Conservation (phyloP, 2,888 invertebrate genomes). For the Luperina nickerlii region DNA sequence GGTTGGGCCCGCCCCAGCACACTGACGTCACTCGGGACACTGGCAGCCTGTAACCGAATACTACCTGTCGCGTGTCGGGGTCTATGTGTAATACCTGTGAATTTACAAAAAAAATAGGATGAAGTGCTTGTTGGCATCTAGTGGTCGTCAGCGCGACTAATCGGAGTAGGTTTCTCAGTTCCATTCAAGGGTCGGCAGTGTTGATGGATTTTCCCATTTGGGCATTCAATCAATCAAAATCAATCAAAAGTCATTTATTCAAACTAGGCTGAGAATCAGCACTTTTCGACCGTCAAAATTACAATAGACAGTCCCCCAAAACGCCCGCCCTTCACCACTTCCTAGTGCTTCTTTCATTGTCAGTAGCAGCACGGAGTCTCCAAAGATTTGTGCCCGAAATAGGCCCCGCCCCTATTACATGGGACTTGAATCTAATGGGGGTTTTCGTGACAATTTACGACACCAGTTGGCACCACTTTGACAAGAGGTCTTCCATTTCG, state of each 20-base stretch:
- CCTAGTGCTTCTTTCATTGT: not conserved
- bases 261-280: too few relatives aligned
- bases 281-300: too few relatives aligned
- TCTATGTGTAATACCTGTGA: conserved; percentile 90
- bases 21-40: conserved; percentile 91
- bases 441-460: too few relatives aligned
- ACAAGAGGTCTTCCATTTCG: too few relatives aligned
- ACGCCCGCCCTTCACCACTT: too few relatives aligned
- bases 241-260: too few relatives aligned
- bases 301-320: too few relatives aligned
- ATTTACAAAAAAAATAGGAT: too few relatives aligned
- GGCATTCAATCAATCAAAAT: too few relatives aligned
- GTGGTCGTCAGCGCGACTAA: not conserved
- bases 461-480: too few relatives aligned
- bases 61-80: conserved; percentile 86
- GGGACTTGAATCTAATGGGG: not conserved
- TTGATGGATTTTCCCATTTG: not conserved
- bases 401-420: not conserved
- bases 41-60: conserved; percentile 89
- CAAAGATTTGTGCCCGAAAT: not conserved
- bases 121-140: not conserved
- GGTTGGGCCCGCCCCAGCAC: conserved; percentile 92
- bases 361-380: too few relatives aligned
- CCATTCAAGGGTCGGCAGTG: not conserved
- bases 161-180: not conserved